These are phyloP conservation scores for Stenichneumon culpator DNA, from an alignment of 2,888 invertebrate species.

Conservation along the genomic window DNA sequence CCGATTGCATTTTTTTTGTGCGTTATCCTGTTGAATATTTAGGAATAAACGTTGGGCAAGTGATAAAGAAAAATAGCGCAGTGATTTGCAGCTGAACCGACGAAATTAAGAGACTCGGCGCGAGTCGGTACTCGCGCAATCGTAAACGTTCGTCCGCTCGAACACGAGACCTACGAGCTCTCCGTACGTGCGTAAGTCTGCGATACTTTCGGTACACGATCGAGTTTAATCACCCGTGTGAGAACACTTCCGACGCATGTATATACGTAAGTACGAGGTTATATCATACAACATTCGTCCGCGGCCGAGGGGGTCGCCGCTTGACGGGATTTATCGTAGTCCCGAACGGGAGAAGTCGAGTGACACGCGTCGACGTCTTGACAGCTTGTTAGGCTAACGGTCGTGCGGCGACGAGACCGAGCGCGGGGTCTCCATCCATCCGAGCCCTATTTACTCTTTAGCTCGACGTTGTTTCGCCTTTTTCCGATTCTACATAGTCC, in stretches of 20 bases:
- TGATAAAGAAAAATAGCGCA: background rate
- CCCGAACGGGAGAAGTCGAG: slow-evolving; percentile 79
- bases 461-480: slow-evolving; percentile 57
- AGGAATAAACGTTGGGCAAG: background rate
- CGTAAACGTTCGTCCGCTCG: slow-evolving; percentile 20
- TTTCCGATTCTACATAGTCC: slow-evolving; percentile 25
- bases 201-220: background rate
- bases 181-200: slow-evolving; percentile 12
- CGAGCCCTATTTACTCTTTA: slow-evolving; percentile 65
- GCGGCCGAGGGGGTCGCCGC: slow-evolving; percentile 59
- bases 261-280: slow-evolving; percentile 32
- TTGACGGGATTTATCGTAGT: slow-evolving; percentile 69
- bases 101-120: background rate
- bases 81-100: background rate
- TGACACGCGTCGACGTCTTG: slow-evolving; percentile 85
- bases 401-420: slow-evolving; percentile 55
- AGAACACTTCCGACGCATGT: background rate
- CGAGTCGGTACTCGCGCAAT: background rate
- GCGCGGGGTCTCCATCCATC: slow-evolving; percentile 25
- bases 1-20: background rate
- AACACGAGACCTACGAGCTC: background rate
- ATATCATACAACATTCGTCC: slow-evolving; percentile 47
- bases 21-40: background rate
- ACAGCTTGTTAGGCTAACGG: slow-evolving; percentile 83
- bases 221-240: background rate